Evolutionary conservation across 2,113 vertebrate species (phyloP).

Genomic region (Ptychochromis oligacanthus): DNA sequence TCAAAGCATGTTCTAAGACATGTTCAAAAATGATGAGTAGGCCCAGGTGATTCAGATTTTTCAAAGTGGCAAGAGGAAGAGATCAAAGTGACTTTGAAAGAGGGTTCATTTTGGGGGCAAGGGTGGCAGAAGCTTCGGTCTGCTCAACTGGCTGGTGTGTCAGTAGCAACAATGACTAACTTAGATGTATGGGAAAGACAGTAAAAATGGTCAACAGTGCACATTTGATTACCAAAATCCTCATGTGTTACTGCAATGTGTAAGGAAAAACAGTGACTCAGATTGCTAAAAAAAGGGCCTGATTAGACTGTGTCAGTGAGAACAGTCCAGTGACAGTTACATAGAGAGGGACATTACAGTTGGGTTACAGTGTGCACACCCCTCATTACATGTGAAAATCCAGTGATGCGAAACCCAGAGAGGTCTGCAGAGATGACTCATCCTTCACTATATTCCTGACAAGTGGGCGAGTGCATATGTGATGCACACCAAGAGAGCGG

Average conservation of each 20-base stretch:
- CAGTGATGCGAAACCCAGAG: background rate
- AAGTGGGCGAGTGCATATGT: background rate
- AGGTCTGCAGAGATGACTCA: background rate
- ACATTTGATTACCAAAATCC: background rate
- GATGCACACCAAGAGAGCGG: background rate
- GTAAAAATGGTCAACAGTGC: background rate
- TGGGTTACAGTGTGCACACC: background rate
- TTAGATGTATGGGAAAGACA: background rate
- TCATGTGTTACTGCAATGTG: background rate
- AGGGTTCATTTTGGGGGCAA: background rate
- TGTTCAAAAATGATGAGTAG: background rate
- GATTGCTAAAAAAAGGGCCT: background rate
- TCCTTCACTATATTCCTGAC: background rate
- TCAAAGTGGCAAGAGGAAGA: background rate
- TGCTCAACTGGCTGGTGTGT: background rate
- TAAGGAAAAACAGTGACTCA: background rate
- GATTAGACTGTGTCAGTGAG: background rate
- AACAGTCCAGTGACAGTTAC: background rate
- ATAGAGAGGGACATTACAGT: background rate
- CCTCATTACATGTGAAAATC: background rate
- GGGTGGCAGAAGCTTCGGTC: background rate
- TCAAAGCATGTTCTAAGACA: background rate
- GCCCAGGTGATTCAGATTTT: background rate
- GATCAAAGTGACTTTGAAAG: constrained; percentile 1
- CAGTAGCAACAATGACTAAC: background rate